These are phyloP conservation scores for Denticeps clupeoides DNA, from an alignment of 2,797 vertebrate genomes.

Conservation along the genomic window DNA sequence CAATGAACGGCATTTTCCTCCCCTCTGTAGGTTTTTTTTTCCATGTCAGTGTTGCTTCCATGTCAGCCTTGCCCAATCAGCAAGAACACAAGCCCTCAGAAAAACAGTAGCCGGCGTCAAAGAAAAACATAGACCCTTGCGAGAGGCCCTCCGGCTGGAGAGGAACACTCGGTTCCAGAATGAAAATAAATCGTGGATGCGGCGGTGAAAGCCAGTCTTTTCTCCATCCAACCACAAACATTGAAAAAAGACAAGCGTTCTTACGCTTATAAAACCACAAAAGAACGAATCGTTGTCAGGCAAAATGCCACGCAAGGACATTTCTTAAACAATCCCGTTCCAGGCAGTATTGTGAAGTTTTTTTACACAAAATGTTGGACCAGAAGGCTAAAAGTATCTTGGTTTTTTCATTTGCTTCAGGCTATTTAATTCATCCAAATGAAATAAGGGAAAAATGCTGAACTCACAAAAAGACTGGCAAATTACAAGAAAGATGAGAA, in stretches of 20 bases:
- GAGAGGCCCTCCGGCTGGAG: slow-evolving; percentile 33
- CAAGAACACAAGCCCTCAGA: slow-evolving; percentile 32
- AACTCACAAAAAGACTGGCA: too few species aligned
- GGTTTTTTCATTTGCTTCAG: too few species aligned
- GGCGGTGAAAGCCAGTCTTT: slow-evolving; percentile 27
- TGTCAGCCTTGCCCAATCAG: slow-evolving; percentile 30
- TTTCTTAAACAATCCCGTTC: too few species aligned
- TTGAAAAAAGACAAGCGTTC: slow-evolving; percentile 33
- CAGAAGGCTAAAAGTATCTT: too few species aligned
- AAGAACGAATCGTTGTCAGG: slow-evolving; percentile 41
- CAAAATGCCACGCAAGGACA: background rate
- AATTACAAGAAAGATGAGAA: too few species aligned
- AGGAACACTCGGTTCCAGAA: slow-evolving; percentile 37
- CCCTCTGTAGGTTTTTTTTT: slow-evolving; percentile 11
- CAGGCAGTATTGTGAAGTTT: too few species aligned
- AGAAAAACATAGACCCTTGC: slow-evolving; percentile 45
- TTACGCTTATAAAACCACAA: slow-evolving; percentile 32
- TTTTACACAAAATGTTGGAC: too few species aligned
- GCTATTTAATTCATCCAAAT: too few species aligned
- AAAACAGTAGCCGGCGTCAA: slow-evolving; percentile 55
- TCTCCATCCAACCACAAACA: slow-evolving; percentile 30
- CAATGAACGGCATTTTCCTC: slow-evolving; percentile 1
- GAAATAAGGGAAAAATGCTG: too few species aligned
- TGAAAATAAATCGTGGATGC: slow-evolving; percentile 43
- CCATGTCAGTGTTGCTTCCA: slow-evolving; percentile 23